These are phyloP conservation scores for Dasyprocta punctata DNA, from an alignment of 2,113 vertebrate genomes.

Conservation along the genomic window DNA sequence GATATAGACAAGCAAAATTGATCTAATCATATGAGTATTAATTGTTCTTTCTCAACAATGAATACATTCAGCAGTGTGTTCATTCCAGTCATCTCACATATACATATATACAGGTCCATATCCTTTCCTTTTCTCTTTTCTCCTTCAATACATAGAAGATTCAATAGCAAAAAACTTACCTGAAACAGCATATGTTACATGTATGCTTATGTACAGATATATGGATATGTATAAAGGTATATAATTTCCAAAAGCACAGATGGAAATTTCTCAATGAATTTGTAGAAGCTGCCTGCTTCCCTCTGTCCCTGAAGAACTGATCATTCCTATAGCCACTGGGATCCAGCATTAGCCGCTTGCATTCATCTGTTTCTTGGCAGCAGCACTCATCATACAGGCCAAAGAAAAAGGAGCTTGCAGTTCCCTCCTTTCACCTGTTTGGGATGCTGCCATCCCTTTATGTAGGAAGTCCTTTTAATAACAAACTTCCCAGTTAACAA, in stretches of 20 bases:
- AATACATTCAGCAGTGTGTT: too few species aligned
- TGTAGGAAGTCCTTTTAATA: constrained; percentile 63
- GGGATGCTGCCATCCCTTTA: constrained; percentile 23
- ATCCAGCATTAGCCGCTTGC: background rate
- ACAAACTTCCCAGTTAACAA: constrained; percentile 57
- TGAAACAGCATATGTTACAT: background rate
- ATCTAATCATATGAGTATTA: too few species aligned
- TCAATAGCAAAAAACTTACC: background rate
- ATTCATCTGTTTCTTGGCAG: constrained; percentile 60
- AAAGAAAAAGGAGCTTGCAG: constrained; percentile 26
- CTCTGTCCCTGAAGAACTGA: background rate
- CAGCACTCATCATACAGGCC: constrained; percentile 46
- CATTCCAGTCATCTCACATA: too few species aligned
- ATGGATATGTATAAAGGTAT: background rate
- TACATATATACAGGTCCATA: too few species aligned
- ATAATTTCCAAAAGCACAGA: constrained; percentile 8
- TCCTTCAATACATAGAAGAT: background rate
- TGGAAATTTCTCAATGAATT: constrained; percentile 9
- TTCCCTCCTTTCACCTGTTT: constrained; percentile 49
- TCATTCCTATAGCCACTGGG: background rate
- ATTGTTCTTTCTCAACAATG: too few species aligned
- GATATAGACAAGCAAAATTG: too few species aligned
- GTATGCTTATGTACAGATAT: background rate
- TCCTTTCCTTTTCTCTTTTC: too few species aligned
- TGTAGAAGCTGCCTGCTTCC: background rate